phyloP scores from a whole-genome alignment of 2,797 vertebrate species.

The Decapterus maruadsi region DNA sequence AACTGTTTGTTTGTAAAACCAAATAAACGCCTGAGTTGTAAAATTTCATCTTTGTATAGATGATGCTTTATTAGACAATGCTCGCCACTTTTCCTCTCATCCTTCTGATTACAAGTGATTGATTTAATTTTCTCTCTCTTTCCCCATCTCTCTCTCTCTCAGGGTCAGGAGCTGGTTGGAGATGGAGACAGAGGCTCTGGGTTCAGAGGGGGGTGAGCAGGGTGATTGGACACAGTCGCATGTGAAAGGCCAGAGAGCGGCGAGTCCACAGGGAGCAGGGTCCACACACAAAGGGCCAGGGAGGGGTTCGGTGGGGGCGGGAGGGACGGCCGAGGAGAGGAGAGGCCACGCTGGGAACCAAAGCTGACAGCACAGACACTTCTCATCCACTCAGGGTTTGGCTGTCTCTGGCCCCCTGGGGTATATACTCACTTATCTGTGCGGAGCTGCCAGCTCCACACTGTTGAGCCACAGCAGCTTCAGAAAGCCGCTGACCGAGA shows the following conservation, averaged over 20 bases:
- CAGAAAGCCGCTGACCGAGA: constrained; percentile 34
- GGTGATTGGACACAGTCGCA: constrained; percentile 88
- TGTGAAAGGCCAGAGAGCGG: constrained; percentile 85
- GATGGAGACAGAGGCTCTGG: constrained; percentile 70
- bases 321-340: constrained; percentile 50
- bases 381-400: constrained; percentile 71
- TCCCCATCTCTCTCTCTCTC: constrained; percentile 11
- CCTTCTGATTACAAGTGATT: constrained; percentile 20
- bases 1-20: background rate
- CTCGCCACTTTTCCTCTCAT: background rate
- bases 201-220: constrained; percentile 69
- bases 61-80: background rate
- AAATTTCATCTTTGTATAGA: background rate
- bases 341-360: constrained; percentile 83
- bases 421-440: constrained; percentile 68
- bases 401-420: constrained; percentile 81
- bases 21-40: background rate
- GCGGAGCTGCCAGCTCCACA: constrained; percentile 64
- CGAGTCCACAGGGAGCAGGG: constrained; percentile 82
- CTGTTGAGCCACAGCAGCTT: constrained; percentile 49
- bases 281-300: constrained; percentile 81
- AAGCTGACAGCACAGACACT: constrained; percentile 85
- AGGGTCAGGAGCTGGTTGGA: constrained; percentile 69
- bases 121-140: constrained; percentile 23
- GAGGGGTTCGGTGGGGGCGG: constrained; percentile 68